These are phyloP conservation scores for Aleiodes sp. DNA, from an alignment of 1,140 invertebrate species.

Conservation along the genomic window DNA sequence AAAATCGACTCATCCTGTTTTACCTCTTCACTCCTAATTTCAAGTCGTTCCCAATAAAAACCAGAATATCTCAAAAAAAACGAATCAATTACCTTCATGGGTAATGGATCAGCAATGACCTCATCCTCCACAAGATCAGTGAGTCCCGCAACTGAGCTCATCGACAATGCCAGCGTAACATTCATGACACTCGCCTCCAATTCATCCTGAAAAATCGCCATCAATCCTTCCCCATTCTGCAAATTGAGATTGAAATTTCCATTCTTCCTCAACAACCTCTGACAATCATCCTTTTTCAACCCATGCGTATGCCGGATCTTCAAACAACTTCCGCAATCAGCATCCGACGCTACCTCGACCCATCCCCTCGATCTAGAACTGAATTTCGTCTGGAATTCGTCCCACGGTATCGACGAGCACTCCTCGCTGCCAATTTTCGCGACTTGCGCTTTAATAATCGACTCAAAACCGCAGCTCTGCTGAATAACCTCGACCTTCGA, in stretches of 20 bases:
- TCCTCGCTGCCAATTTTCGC: conserved; percentile 81
- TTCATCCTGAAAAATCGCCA: conserved; percentile 57
- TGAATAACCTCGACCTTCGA: conserved; percentile 85
- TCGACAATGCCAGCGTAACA: conserved; percentile 76
- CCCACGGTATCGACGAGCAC: conserved; percentile 88
- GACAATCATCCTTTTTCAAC: conserved; percentile 62
- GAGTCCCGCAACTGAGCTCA: conserved; percentile 82
- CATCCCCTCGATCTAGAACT: conserved; percentile 76
- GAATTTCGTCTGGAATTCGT: conserved; percentile 89
- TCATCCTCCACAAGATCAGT: conserved; percentile 88
- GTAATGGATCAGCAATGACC: conserved; percentile 79
- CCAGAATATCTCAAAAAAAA: conserved; percentile 6
- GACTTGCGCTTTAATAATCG: conserved; percentile 79
- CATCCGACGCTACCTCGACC: conserved; percentile 71
- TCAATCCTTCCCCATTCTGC: conserved; percentile 52
- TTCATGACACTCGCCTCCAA: conserved; percentile 75
- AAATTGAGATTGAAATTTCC: conserved; percentile 51
- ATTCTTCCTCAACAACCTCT: conserved; percentile 52
- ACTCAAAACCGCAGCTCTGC: conserved; percentile 79
- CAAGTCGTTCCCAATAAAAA: too few relatives aligned
- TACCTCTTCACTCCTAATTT: too few relatives aligned
- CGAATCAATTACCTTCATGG: conserved; percentile 73
- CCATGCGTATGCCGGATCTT: conserved; percentile 72
- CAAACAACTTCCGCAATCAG: conserved; percentile 66
- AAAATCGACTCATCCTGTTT: too few relatives aligned